phyloP scores from a whole-genome alignment of 92 coral and sea anemone species.

The Heteractis magnifica region DNA sequence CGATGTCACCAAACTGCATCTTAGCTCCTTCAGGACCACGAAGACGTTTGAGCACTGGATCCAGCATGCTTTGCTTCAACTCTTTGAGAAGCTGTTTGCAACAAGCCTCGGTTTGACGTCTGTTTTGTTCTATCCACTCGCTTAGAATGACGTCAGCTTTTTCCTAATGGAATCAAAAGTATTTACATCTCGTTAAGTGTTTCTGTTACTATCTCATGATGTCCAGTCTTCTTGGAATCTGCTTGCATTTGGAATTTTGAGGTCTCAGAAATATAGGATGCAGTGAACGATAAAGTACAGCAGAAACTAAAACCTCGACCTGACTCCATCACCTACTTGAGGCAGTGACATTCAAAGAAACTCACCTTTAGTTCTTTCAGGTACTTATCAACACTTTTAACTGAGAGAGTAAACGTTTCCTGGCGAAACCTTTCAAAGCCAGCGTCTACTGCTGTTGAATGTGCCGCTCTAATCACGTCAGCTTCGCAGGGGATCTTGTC shows the following conservation, averaged over 20 bases:
- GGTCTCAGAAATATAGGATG: too few relatives aligned
- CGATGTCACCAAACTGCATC: slow-evolving; percentile 53
- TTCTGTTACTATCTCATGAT: not conserved
- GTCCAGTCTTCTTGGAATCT: too few relatives aligned
- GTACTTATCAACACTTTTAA: slow-evolving; percentile 52
- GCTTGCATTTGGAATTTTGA: not conserved
- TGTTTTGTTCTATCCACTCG: slow-evolving; percentile 27
- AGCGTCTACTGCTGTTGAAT: slow-evolving; percentile 42
- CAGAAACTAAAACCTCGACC: too few relatives aligned
- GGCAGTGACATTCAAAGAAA: not conserved
- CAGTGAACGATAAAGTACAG: too few relatives aligned
- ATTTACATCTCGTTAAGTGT: not conserved
- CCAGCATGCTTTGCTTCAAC: slow-evolving; percentile 45
- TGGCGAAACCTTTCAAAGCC: slow-evolving; percentile 44
- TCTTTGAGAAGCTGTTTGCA: slow-evolving; percentile 38
- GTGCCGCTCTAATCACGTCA: slow-evolving; percentile 58
- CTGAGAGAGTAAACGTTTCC: slow-evolving; percentile 50
- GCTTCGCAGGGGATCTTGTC: slow-evolving; percentile 57
- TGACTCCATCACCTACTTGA: not conserved
- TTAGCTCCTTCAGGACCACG: slow-evolving; percentile 51
- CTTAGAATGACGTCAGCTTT: not conserved
- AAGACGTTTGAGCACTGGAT: slow-evolving; percentile 49
- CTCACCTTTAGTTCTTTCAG: slow-evolving; percentile 64
- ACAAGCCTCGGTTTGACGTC: slow-evolving; percentile 41
- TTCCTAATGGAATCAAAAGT: not conserved